Evolutionary conservation across 2,888 invertebrate genomes (phyloP).

Genomic region (Sarcophaga variegata): DNA sequence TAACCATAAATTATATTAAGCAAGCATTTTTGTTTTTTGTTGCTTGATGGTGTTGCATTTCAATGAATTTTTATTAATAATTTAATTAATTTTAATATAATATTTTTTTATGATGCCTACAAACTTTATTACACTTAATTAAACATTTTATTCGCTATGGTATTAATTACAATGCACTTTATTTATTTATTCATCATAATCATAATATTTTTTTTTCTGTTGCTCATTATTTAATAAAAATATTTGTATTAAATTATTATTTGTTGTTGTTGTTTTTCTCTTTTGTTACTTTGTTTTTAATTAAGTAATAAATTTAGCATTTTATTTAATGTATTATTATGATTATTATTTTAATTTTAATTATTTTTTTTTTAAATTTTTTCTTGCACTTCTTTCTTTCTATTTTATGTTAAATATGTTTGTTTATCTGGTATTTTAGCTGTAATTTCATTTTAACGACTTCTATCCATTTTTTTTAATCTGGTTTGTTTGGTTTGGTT

Average conservation of each 20-base stretch:
- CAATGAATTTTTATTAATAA: too few species aligned
- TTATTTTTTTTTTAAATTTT: too few species aligned
- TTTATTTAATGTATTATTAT: slow-evolving; percentile 38
- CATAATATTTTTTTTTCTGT: too few species aligned
- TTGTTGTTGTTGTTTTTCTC: slow-evolving; percentile 16
- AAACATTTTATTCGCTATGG: slow-evolving; percentile 1
- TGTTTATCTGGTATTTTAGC: slow-evolving; percentile 45
- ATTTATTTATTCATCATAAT: background rate
- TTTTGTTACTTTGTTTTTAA: slow-evolving; percentile 54
- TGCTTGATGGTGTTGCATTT: too few species aligned
- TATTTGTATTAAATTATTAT: too few species aligned
- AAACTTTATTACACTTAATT: slow-evolving; percentile 49
- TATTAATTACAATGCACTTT: slow-evolving; percentile 44
- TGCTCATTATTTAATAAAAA: too few species aligned
- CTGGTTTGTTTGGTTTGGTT: slow-evolving; percentile 68
- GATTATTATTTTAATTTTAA: too few species aligned
- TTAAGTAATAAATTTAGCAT: slow-evolving; percentile 55
- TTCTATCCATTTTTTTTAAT: slow-evolving; percentile 52
- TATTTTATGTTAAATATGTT: slow-evolving; percentile 38
- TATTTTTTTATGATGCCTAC: slow-evolving; percentile 3
- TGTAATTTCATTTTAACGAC: slow-evolving; percentile 66
- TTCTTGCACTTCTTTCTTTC: too few species aligned
- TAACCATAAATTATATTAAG: too few species aligned
- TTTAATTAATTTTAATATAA: background rate
- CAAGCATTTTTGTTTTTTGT: too few species aligned